These are phyloP conservation scores for Hafferia zeledoni DNA, from an alignment of 2,797 vertebrate species.

Conservation along the genomic window DNA sequence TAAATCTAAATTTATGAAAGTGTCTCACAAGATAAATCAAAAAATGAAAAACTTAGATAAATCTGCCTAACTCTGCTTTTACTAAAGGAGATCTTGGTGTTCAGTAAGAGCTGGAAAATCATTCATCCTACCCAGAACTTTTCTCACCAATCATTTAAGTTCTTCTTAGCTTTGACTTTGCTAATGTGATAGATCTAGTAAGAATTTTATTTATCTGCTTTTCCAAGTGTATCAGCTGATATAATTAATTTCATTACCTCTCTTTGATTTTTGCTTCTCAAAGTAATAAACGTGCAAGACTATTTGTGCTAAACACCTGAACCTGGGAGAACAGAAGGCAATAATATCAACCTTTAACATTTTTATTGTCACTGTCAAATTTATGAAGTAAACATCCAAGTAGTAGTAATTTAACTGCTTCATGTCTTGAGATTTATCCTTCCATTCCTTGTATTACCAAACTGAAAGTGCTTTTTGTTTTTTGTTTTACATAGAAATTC, in stretches of 20 bases:
- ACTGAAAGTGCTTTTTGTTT: neutral
- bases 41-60: neutral
- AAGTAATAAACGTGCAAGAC: neutral
- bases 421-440: neutral
- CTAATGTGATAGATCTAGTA: neutral
- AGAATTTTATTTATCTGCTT: neutral
- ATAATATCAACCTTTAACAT: neutral
- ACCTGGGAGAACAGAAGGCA: neutral
- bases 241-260: neutral
- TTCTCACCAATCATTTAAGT: neutral
- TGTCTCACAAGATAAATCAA: neutral
- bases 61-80: neutral
- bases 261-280: neutral
- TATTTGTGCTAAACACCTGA: neutral
- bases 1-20: neutral
- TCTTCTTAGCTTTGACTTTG: neutral
- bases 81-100: neutral
- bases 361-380: neutral
- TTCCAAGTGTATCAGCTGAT: neutral
- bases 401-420: neutral
- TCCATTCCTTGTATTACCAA: neutral
- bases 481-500: slow-evolving; percentile 87
- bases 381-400: neutral
- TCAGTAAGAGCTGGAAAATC: neutral
- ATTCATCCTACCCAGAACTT: neutral